phyloP scores from a whole-genome alignment of 2,888 invertebrate genomes.

The Pseudococcus jackbeardsleyi region DNA sequence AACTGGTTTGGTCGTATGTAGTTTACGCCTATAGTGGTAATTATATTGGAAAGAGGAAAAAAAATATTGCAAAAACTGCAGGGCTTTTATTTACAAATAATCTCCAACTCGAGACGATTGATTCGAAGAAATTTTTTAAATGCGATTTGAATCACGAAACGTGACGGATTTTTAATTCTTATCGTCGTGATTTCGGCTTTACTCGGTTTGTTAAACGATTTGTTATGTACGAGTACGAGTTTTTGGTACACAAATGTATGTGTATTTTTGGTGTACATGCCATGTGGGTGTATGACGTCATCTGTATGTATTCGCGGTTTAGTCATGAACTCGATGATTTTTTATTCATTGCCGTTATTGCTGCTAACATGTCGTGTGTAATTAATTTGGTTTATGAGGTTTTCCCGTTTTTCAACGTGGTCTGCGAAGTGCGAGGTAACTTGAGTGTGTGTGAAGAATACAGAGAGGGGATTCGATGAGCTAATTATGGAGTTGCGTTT shows the following conservation, averaged over 20 bases:
- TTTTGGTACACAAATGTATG: neutral
- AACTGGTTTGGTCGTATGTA: slow-evolving; percentile 2
- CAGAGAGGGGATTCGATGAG: neutral
- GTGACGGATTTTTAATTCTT: slow-evolving; percentile 40
- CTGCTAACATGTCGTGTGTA: neutral
- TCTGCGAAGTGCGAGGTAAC: neutral
- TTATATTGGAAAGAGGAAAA: neutral
- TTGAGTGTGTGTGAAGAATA: neutral
- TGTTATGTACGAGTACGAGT: too few species aligned
- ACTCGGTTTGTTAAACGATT: neutral
- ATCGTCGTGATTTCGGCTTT: neutral
- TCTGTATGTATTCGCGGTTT: neutral
- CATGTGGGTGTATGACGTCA: slow-evolving; percentile 16
- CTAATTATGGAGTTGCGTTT: neutral
- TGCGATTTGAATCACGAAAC: slow-evolving; percentile 27
- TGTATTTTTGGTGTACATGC: neutral
- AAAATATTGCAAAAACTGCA: neutral
- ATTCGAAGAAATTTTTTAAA: neutral
- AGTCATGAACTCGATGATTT: slow-evolving; percentile 17
- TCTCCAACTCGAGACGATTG: neutral
- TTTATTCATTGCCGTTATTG: neutral
- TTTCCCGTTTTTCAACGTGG: neutral
- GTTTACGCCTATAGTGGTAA: neutral
- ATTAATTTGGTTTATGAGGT: slow-evolving; percentile 32
- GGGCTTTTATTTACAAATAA: slow-evolving; percentile 1